Percentiles rank a stretch among this genome's conserved stretches.
phyloP scores from a whole-genome alignment of 2,888 invertebrate genomes.

The Silvanus unidentatus region DNA sequence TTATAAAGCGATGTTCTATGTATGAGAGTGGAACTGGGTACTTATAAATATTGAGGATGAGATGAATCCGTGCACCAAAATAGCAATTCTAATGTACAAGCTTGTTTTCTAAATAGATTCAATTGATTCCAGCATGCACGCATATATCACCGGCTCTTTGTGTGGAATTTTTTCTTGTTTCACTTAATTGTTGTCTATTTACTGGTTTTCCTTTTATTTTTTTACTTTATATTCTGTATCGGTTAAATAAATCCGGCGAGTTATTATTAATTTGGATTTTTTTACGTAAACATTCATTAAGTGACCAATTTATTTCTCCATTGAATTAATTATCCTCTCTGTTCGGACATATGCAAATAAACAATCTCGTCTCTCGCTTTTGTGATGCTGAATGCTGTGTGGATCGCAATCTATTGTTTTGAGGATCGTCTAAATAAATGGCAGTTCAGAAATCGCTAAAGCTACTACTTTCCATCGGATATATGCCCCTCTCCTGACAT shows the following conservation, averaged over 20 bases:
- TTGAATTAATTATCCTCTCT: no score
- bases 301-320: no score
- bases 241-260: no score
- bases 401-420: constrained; percentile 34
- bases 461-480: constrained; percentile 9
- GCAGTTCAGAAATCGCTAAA: constrained; percentile 18
- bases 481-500: no score
- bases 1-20: constrained; percentile 30
- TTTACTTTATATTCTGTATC: no score
- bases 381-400: no score
- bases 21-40: constrained; percentile 28
- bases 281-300: no score
- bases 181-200: no score
- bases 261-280: no score
- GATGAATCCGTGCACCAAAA: constrained; percentile 20
- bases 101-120: constrained; percentile 12
- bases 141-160: no score
- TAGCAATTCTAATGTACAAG: constrained; percentile 15
- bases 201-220: no score
- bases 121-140: constrained; percentile 13
- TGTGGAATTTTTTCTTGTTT: no score
- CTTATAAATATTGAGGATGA: constrained; percentile 28
- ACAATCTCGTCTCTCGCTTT: constrained; percentile 37
- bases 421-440: constrained; percentile 30
- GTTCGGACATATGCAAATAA: constrained; percentile 44